Evolutionary conservation across 2,113 vertebrate species (phyloP).

Genomic region (Turdus rufiventris): DNA sequence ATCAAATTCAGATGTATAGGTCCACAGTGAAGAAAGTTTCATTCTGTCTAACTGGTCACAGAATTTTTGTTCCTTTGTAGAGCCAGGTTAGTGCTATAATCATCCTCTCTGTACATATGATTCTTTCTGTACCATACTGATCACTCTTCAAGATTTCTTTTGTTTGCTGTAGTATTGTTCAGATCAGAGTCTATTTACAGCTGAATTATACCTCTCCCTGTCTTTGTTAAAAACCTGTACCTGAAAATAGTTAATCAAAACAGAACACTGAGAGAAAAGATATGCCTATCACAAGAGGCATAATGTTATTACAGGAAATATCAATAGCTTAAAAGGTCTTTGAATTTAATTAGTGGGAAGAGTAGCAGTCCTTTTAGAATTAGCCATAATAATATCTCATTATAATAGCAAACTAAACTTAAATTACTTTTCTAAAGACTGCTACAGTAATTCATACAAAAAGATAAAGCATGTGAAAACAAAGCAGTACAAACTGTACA

Average conservation of each 20-base stretch:
- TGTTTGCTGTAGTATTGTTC: not conserved
- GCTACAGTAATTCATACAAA: not conserved
- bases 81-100: not conserved
- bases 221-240: not conserved
- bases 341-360: constrained; percentile 12
- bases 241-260: not conserved
- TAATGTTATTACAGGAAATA: not conserved
- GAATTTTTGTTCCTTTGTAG: not conserved
- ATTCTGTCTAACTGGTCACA: not conserved
- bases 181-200: not conserved
- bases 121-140: not conserved
- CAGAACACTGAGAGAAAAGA: not conserved
- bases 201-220: not conserved
- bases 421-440: constrained; percentile 15
- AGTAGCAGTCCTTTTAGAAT: not conserved
- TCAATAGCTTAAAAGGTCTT: not conserved
- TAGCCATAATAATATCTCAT: not conserved
- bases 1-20: not conserved
- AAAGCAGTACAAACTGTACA: not conserved
- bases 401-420: not conserved
- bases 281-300: not conserved
- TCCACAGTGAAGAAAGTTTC: not conserved
- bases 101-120: not conserved
- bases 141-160: not conserved
- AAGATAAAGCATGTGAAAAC: not conserved